Evolutionary conservation across 2,888 invertebrate genomes (phyloP).

Genomic region (Baronia brevicornis): DNA sequence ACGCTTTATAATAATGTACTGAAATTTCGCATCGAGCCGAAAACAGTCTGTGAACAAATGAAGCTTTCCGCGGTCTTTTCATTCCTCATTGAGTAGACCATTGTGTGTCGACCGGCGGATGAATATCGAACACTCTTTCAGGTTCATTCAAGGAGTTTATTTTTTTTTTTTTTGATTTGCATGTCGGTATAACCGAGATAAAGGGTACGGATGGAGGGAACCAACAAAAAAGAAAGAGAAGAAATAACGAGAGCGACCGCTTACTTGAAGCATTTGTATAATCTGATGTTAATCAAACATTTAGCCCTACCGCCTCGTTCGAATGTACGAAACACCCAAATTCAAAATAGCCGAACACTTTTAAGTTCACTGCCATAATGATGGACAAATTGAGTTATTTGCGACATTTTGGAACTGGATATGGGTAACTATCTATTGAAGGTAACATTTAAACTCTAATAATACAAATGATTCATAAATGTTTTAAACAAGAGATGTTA

Average conservation of each 20-base stretch:
- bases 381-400: too few relatives aligned
- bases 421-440: conserved; percentile 3
- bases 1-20: conserved; percentile 38
- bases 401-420: too few relatives aligned
- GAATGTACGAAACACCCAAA: too few relatives aligned
- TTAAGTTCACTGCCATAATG: too few relatives aligned
- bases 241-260: conserved; percentile 69
- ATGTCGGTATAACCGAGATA: conserved; percentile 68
- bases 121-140: conserved; percentile 66
- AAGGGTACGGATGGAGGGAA: conserved; percentile 54
- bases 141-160: conserved; percentile 62
- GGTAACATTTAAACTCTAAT: conserved; percentile 15
- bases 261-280: conserved; percentile 70
- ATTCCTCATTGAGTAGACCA: conserved; percentile 62
- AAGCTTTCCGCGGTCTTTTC: conserved; percentile 43
- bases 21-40: conserved; percentile 33
- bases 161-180: conserved; percentile 57
- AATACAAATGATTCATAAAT: conserved; percentile 4
- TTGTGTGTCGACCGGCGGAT: conserved; percentile 54
- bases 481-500: conserved; percentile 5
- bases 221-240: conserved; percentile 60
- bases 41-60: conserved; percentile 44
- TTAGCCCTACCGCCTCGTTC: conserved; percentile 39
- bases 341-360: too few relatives aligned
- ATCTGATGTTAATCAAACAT: conserved; percentile 74